These are phyloP conservation scores for Dicyrtomina minuta DNA, from an alignment of 2,888 invertebrate species.

Conservation along the genomic window DNA sequence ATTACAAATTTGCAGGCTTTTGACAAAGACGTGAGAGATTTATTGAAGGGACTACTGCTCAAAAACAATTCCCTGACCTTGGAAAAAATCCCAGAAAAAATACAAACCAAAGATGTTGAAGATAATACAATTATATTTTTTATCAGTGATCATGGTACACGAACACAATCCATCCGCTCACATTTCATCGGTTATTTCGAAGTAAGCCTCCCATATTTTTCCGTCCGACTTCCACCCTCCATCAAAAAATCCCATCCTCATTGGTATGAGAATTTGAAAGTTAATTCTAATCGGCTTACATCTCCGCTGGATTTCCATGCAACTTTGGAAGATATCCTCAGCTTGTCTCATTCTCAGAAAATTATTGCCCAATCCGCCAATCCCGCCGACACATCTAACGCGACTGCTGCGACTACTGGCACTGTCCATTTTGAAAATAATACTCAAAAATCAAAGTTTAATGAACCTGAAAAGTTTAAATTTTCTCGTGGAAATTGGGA, in stretches of 20 bases:
- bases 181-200: constrained; percentile 74
- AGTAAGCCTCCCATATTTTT: constrained; percentile 73
- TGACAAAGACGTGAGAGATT: no score
- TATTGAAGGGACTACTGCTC: no score
- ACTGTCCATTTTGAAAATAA: constrained; percentile 63
- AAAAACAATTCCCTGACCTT: no score
- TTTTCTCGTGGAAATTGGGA: constrained; percentile 26
- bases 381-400: no score
- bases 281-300: constrained; percentile 68
- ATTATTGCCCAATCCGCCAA: no score
- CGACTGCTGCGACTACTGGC: no score
- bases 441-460: constrained; percentile 61
- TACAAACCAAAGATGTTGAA: neutral
- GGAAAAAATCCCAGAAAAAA: neutral
- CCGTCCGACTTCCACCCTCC: constrained; percentile 67
- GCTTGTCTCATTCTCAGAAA: constrained; percentile 13
- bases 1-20: no score
- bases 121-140: constrained; percentile 31
- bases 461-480: neutral
- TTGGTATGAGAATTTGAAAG: constrained; percentile 62
- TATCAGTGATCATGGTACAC: constrained; percentile 75
- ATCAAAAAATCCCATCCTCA: constrained; percentile 60
- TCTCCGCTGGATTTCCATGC: constrained; percentile 75
- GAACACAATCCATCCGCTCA: constrained; percentile 71
- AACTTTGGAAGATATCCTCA: constrained; percentile 58